Percentiles rank a stretch among this genome's conserved stretches.
Evolutionary conservation across 2,797 vertebrate genomes (phyloP).

Genomic region (Cuniculus paca): DNA sequence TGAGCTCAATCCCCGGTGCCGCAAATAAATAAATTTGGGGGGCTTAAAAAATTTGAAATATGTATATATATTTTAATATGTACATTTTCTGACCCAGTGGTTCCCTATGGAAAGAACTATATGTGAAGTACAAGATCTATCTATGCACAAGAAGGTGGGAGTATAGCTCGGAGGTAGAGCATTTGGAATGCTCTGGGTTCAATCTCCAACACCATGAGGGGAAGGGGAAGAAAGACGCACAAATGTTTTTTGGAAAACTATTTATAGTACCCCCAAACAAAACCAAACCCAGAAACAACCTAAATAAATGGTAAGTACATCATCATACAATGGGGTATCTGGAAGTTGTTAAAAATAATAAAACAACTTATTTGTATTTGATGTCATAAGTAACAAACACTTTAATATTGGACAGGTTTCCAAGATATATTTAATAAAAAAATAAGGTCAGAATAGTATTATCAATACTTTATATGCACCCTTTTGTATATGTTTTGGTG

Average conservation of each 20-base stretch:
- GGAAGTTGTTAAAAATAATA: conserved; percentile 16
- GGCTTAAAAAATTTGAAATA: conserved; percentile 31
- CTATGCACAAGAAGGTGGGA: neutral
- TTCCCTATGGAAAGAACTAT: conserved; percentile 21
- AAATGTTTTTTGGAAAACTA: neutral
- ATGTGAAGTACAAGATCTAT: neutral
- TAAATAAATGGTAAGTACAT: neutral
- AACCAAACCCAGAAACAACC: neutral
- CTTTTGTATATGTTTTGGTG: conserved; percentile 1
- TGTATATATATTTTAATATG: neutral
- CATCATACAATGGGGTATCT: neutral
- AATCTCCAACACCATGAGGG: neutral
- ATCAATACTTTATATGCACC: neutral
- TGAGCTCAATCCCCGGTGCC: too few relatives aligned
- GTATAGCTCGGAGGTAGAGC: neutral
- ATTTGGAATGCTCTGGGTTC: neutral
- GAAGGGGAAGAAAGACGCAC: neutral
- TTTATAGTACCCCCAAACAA: neutral
- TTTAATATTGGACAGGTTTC: neutral
- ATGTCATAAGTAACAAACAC: neutral
- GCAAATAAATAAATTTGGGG: too few relatives aligned
- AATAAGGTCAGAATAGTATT: neutral
- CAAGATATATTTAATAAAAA: conserved; percentile 24
- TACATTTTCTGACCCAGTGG: neutral
- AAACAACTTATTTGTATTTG: neutral